A percentile compares a stretch with the other conserved stretches of the same genome.
These are phyloP conservation scores for Oryzias javanicus DNA, from an alignment of 2,113 vertebrate species.

Conservation along the genomic window DNA sequence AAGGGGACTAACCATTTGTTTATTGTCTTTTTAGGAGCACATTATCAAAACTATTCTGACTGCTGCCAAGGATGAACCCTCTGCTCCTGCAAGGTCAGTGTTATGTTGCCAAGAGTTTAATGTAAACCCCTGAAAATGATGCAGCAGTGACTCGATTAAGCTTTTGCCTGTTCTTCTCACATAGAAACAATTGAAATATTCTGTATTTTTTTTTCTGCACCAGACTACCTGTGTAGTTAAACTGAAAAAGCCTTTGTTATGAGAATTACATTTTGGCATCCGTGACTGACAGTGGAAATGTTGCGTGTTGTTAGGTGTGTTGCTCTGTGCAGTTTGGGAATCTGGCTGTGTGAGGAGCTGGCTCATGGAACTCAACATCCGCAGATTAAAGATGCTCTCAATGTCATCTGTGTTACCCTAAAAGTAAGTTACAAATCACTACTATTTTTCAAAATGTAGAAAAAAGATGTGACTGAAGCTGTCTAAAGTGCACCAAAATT, in stretches of 20 bases:
- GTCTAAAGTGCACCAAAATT: not conserved
- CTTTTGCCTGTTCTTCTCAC: too few species aligned
- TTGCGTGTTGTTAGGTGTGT: slow-evolving; percentile 82
- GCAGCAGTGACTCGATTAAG: too few species aligned
- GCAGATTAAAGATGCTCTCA: slow-evolving; percentile 96
- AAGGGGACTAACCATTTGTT: not conserved
- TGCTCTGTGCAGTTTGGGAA: slow-evolving; percentile 95
- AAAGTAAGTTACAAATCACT: slow-evolving; percentile 79
- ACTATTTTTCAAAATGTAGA: not conserved
- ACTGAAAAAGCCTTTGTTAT: too few species aligned
- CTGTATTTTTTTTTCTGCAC: too few species aligned
- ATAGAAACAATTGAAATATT: too few species aligned
- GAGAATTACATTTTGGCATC: not conserved
- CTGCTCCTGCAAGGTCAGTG: slow-evolving; percentile 91
- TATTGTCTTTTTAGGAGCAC: slow-evolving; percentile 83
- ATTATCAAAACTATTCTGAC: slow-evolving; percentile 94
- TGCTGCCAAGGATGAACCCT: slow-evolving; percentile 94
- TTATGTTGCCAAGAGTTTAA: not conserved
- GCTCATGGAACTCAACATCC: slow-evolving; percentile 90
- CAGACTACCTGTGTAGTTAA: too few species aligned
- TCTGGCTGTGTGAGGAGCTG: slow-evolving; percentile 97
- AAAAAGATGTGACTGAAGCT: not conserved
- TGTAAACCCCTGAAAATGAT: too few species aligned
- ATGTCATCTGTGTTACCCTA: slow-evolving; percentile 96
- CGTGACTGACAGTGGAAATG: slow-evolving; percentile 5